Percentiles rank a stretch among this genome's conserved stretches.
These are phyloP conservation scores for Dendrolimus punctatus DNA, from an alignment of 1,140 invertebrate genomes.

Conservation along the genomic window DNA sequence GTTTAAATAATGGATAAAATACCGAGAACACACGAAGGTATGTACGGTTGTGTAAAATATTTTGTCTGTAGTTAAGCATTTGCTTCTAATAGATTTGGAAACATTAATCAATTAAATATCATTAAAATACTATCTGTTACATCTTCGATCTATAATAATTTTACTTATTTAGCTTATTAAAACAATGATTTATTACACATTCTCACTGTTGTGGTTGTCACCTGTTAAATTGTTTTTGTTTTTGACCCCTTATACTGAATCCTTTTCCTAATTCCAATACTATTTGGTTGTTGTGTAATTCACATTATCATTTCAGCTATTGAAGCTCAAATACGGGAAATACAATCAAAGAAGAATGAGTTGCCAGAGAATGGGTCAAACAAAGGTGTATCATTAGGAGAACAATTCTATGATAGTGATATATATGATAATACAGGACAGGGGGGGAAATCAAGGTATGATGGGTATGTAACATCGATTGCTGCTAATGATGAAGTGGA, in stretches of 20 bases:
- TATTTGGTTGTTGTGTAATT: too few relatives aligned
- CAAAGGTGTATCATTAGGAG: constrained; percentile 88
- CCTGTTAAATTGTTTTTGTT: too few relatives aligned
- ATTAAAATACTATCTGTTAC: too few relatives aligned
- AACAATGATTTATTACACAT: too few relatives aligned
- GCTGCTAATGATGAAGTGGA: constrained; percentile 95
- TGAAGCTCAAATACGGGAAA: constrained; percentile 92
- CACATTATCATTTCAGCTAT: constrained; percentile 79
- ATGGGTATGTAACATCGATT: constrained; percentile 96
- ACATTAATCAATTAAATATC: too few relatives aligned
- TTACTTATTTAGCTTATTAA: too few relatives aligned
- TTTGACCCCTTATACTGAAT: too few relatives aligned
- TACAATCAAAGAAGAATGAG: constrained; percentile 91
- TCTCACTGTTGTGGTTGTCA: too few relatives aligned
- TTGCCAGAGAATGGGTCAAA: constrained; percentile 74
- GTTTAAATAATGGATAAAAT: constrained; percentile 79
- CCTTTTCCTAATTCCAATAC: too few relatives aligned
- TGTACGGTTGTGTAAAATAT: constrained; percentile 22
- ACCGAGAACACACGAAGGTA: constrained; percentile 86
- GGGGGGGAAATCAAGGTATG: constrained; percentile 84
- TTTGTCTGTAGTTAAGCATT: too few relatives aligned
- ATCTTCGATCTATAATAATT: too few relatives aligned
- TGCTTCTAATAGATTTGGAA: too few relatives aligned
- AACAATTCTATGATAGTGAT: constrained; percentile 92
- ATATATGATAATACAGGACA: constrained; percentile 86